A percentile compares a stretch with the other conserved stretches of the same genome.
Evolutionary conservation across 1,140 invertebrate genomes (phyloP).

Genomic region (Caenorhabditis brenneri): DNA sequence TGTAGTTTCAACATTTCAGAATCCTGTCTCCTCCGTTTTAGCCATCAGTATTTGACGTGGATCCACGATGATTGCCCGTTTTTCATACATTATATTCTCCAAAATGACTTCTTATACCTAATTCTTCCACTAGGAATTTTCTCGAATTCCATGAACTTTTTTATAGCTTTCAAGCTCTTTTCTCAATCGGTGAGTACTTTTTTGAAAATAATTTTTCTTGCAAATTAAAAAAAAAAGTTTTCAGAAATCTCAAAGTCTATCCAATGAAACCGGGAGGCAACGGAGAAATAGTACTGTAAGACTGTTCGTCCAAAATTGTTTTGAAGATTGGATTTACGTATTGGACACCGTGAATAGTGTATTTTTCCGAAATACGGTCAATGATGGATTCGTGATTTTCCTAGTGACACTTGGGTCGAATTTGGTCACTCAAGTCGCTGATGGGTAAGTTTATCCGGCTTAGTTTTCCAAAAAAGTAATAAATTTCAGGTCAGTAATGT

Average conservation of each 20-base stretch:
- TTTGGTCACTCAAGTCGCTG: neutral
- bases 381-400: neutral
- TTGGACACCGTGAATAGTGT: neutral
- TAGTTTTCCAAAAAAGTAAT: too few species aligned
- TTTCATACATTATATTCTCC: constrained; percentile 5
- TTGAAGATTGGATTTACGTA: constrained; percentile 5
- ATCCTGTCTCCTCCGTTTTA: neutral
- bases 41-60: neutral
- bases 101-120: neutral
- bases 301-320: constrained; percentile 2
- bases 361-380: neutral
- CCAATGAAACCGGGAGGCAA: neutral
- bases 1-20: neutral
- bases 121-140: neutral
- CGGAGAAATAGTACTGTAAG: neutral
- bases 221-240: neutral
- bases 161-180: neutral
- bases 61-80: neutral
- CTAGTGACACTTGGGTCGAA: neutral
- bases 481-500: neutral
- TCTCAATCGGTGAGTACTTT: neutral
- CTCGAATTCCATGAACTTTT: neutral
- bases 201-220: neutral
- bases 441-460: neutral
- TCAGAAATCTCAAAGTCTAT: neutral